phyloP scores from a whole-genome alignment of 1,140 invertebrate species.

The Capitella teleta region DNA sequence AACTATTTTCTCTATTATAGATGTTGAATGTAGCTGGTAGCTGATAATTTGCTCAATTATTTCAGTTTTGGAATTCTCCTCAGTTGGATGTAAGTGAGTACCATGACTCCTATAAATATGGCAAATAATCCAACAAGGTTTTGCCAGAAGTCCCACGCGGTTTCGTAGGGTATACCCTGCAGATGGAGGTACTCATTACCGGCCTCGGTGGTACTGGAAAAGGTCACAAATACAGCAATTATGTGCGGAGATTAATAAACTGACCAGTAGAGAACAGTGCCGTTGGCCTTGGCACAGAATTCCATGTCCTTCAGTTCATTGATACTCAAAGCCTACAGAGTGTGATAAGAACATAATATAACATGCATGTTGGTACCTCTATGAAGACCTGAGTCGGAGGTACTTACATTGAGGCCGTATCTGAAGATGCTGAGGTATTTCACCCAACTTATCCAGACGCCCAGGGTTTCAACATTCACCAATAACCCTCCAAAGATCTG shows the following conservation, averaged over 20 bases:
- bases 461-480: constrained; percentile 32
- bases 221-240: neutral
- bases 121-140: constrained; percentile 24
- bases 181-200: constrained; percentile 22
- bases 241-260: neutral
- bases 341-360: too few relatives aligned
- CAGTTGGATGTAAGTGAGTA: constrained; percentile 24
- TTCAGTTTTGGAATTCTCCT: constrained; percentile 5
- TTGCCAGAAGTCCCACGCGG: constrained; percentile 31
- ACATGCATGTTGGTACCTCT: too few relatives aligned
- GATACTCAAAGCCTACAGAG: constrained; percentile 26
- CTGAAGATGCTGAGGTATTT: constrained; percentile 37
- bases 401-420: constrained; percentile 30
- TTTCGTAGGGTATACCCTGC: constrained; percentile 22
- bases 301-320: constrained; percentile 33
- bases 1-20: too few relatives aligned
- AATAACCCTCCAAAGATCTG: constrained; percentile 39
- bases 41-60: too few relatives aligned
- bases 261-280: neutral
- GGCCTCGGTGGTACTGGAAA: neutral
- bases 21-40: too few relatives aligned
- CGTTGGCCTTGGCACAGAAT: constrained; percentile 17
- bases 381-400: too few relatives aligned
- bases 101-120: constrained; percentile 21
- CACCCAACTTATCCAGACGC: constrained; percentile 32